Evolutionary conservation across 2,797 vertebrate genomes (phyloP), one percentile per base, ranked within the genome.

Genomic region (Peromyscus aztecus): DNA sequence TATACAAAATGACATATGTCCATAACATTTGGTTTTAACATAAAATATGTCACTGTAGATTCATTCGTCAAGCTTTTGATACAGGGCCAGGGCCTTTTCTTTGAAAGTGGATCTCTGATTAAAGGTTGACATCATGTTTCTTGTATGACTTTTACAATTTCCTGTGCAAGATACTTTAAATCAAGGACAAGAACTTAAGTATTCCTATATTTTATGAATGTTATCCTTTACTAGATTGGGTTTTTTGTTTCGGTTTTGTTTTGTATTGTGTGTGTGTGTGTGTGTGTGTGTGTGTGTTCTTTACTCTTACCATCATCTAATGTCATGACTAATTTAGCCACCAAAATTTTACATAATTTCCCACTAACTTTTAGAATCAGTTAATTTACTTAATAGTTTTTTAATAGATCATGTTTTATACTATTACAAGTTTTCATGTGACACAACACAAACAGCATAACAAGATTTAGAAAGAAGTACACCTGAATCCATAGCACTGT

Each of bases 21-120:
- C 83, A 92, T 85, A 95, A 95, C 59, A 94, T 94, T 93, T 85
- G 73, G 37, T 97, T 95, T 96, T 92, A 95, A 92, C 77, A 71
- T 95, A 84, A 73, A 92, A 37, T 75, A 61, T 67, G 52, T 92
- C 82, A 73, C 67, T 97, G 83, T 37, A 73, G 17, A 34, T 95
- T 97, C 77, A 37, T 92, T 89, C 27, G 49, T 24, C 63, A 89
- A 92, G 65, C 77, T 94, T 76, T 89, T 94, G 76, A 83, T 80
- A 59, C 9, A 83, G 4, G 65, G 67, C 84, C 61, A 91, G 82
- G 27, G 31, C 2, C 40, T 89, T 89, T 94, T 89, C 73, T 91
- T 83, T 86, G 55, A 55, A 27, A 95, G 10, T 49, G 2, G 12
- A 61, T 93, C 57, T 94, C 49, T 86, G 40, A 91, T 86, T 91